Evolutionary conservation across 2,113 vertebrate species (phyloP), one percentile per base, ranked within the genome.

Genomic region (Syngnathus typhle): DNA sequence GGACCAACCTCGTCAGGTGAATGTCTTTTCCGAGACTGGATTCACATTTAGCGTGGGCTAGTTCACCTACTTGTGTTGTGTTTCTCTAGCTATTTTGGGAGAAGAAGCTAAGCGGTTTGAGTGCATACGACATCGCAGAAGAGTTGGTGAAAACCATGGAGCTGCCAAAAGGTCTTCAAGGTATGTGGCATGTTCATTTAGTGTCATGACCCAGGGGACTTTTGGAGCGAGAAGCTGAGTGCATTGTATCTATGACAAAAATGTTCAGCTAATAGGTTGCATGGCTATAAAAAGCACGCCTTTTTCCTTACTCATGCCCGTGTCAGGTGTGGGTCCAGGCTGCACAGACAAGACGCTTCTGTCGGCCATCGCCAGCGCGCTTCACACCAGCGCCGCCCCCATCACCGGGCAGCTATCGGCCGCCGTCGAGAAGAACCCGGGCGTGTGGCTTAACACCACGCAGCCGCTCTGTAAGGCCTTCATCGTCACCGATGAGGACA

Each of bases 91-190:
- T 99, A 13, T 99, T 99, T 85, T 99, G 97, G 97, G 97, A 99
- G 89, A 99, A 98, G 91, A 99, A 99, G 60, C 85, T 99, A 65
- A 93, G 94, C 23, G 97, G 97, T 1, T 91, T 99, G 65, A 98
- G 95, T 0, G 97, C 97, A 38, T 99, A 95, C 43, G 97, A 99
- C 88, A 96, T 98, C 6, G 96, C 97, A 0, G 97, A 99, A 79
- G 97, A 99, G 85, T 88, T 99, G 58, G 95, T 99, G 74, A 96
- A 98, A 81, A 98, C 97, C 5, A 99, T 99, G 97, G 97, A 99
- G 64, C 92, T 98, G 41, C 97, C 97, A 1, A 98, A 98, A 85
- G 96, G 97, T 27, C 84, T 99, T 69, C 97, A 99, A 91, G 97
- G 97, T 97, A 23, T 62, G 12, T 62, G 19, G 39, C 1, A 6